A percentile compares a stretch with the other conserved stretches of the same genome.
Conservation (phyloP, 30 jellyfish, hydroid and myxozoan species). For the Aurelia coerulea region DNA sequence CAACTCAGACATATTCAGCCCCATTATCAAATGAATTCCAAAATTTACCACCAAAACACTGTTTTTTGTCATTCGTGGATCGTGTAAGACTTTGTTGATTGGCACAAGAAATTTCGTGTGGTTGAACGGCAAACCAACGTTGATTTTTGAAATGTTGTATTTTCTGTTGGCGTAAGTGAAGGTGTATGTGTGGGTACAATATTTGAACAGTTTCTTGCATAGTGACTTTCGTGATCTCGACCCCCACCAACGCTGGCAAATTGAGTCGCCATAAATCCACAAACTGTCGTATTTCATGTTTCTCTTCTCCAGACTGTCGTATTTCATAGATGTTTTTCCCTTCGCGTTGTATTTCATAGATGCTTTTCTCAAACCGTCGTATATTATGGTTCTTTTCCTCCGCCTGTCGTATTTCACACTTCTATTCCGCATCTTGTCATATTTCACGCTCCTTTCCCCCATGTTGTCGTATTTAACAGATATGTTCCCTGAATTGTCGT, state of each 20-base stretch:
- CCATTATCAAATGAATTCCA: conserved; percentile 52
- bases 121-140: conserved; percentile 29
- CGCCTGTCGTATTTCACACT: background rate
- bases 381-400: background rate
- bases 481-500: too few relatives aligned
- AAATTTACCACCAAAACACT: conserved; percentile 63
- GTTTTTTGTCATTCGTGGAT: conserved; percentile 33
- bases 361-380: background rate
- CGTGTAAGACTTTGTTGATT: conserved; percentile 2
- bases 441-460: background rate
- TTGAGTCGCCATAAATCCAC: conserved; percentile 74
- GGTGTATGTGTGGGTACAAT: conserved; percentile 55
- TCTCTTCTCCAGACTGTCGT: too few relatives aligned
- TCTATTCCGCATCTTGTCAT: background rate
- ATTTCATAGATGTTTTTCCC: background rate
- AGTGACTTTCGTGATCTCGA: conserved; percentile 9
- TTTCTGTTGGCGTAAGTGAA: conserved; percentile 46
- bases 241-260: conserved; percentile 43
- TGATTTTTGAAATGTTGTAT: background rate
- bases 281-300: conserved; percentile 20
- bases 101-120: conserved; percentile 35
- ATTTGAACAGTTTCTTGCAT: conserved; percentile 40
- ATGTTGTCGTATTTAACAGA: background rate
- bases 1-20: background rate
- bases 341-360: background rate